Percentiles rank a stretch among this genome's conserved stretches.
Conservation (phyloP, 2,797 vertebrate species). For the Synanceia verrucosa region DNA sequence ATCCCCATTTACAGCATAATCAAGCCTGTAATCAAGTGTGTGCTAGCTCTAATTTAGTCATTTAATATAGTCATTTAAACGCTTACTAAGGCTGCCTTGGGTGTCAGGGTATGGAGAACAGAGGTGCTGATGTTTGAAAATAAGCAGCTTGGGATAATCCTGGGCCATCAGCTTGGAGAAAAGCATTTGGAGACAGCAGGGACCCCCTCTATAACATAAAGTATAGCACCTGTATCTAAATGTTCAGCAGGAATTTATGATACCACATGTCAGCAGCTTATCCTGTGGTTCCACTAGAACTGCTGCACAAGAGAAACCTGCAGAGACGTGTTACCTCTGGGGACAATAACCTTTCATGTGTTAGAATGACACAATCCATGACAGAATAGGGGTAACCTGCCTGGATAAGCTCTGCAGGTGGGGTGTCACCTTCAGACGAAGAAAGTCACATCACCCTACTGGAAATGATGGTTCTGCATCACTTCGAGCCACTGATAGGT, state of each 20-base stretch:
- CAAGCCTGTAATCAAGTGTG: neutral
- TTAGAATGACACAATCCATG: neutral
- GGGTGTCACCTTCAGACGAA: conserved; percentile 7
- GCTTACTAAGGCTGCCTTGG: neutral
- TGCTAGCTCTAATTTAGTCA: neutral
- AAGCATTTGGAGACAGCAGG: neutral
- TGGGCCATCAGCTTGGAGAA: neutral
- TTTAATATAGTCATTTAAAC: conserved; percentile 4
- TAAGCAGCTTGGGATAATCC: conserved; percentile 5
- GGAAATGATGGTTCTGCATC: conserved; percentile 1
- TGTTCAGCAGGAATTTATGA: neutral
- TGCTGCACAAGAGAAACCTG: neutral
- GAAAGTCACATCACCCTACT: neutral
- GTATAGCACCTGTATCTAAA: neutral
- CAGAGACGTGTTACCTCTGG: neutral
- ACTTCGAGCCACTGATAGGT: neutral
- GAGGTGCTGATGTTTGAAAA: neutral
- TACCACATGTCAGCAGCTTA: neutral
- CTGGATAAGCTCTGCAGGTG: conserved; percentile 4
- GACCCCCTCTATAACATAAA: neutral
- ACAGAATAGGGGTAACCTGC: conserved; percentile 13
- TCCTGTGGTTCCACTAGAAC: neutral
- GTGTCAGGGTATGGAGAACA: neutral
- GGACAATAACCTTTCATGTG: conserved; percentile 1
- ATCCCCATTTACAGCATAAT: conserved; percentile 4